Conservation (phyloP, 2,888 invertebrate genomes). For the Stegophylla sp. region DNA sequence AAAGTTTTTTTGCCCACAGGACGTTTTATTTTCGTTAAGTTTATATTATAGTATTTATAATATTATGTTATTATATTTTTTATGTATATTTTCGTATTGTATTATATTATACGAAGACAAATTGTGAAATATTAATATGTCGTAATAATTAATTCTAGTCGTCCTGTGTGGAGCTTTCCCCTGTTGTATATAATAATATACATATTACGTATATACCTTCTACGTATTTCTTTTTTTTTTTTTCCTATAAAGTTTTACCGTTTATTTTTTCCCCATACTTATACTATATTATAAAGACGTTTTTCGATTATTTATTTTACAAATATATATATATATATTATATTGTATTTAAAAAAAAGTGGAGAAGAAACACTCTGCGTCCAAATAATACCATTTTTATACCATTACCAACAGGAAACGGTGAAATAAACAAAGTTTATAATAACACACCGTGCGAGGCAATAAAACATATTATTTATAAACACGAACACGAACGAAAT, state of each 20-base stretch:
- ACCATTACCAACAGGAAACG: constrained; percentile 57
- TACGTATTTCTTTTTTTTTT: background rate
- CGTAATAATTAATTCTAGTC: constrained; percentile 31
- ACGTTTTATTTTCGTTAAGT: constrained; percentile 43
- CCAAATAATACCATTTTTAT: constrained; percentile 51
- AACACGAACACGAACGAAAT: constrained; percentile 53
- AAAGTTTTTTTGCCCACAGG: constrained; percentile 29
- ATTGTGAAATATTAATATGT: constrained; percentile 39
- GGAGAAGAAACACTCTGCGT: constrained; percentile 17
- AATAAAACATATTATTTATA: constrained; percentile 59
- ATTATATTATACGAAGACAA: constrained; percentile 12
- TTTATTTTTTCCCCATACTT: constrained; percentile 27
- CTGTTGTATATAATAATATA: too few species aligned
- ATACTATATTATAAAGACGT: constrained; percentile 12
- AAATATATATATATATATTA: constrained; percentile 26
- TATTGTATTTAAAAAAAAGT: constrained; percentile 22
- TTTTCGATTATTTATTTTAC: constrained; percentile 50
- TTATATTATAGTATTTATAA: too few species aligned
- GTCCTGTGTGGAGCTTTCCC: background rate
- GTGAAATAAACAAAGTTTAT: constrained; percentile 58
- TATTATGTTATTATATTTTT: constrained; percentile 24
- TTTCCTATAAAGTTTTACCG: constrained; percentile 28
- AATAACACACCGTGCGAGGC: constrained; percentile 56
- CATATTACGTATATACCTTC: too few species aligned
- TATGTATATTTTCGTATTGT: background rate